These are phyloP conservation scores for Hemistola chrysoprasaria DNA, from an alignment of 2,888 invertebrate species.

Conservation along the genomic window DNA sequence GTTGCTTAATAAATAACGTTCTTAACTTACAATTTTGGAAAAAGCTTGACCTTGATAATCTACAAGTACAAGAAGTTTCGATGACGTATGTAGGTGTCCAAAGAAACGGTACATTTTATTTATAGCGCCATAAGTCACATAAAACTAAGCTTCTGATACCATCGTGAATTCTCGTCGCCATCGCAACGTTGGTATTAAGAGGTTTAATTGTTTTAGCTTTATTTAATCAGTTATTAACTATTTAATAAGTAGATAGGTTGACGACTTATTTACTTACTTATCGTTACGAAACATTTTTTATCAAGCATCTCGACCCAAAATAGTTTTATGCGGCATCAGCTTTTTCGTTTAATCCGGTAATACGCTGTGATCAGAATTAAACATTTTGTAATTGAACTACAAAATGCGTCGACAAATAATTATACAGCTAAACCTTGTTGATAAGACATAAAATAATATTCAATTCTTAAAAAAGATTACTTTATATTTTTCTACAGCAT, in stretches of 20 bases:
- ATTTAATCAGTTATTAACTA: constrained; percentile 9
- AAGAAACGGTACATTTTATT: constrained; percentile 71
- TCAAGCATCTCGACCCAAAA: constrained; percentile 29
- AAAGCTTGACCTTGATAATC: constrained; percentile 34
- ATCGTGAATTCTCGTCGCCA: constrained; percentile 68
- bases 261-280: too few relatives aligned
- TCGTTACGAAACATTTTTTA: too few relatives aligned
- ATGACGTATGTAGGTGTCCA: constrained; percentile 72
- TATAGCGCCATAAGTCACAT: constrained; percentile 76
- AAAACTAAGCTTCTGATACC: constrained; percentile 75
- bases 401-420: constrained; percentile 45
- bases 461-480: too few relatives aligned
- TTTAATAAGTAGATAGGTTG: too few relatives aligned
- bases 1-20: too few relatives aligned
- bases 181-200: constrained; percentile 28
- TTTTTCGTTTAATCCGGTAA: constrained; percentile 71
- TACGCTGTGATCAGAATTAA: constrained; percentile 55
- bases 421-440: constrained; percentile 13
- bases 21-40: constrained; percentile 5
- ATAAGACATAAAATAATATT: too few relatives aligned
- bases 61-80: constrained; percentile 32
- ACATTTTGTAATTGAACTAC: constrained; percentile 71
- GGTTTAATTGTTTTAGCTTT: constrained; percentile 22
- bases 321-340: constrained; percentile 57
- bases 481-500: too few relatives aligned